Evolutionary conservation across 2,888 invertebrate genomes (phyloP).

Genomic region (Ischnura elegans): DNA sequence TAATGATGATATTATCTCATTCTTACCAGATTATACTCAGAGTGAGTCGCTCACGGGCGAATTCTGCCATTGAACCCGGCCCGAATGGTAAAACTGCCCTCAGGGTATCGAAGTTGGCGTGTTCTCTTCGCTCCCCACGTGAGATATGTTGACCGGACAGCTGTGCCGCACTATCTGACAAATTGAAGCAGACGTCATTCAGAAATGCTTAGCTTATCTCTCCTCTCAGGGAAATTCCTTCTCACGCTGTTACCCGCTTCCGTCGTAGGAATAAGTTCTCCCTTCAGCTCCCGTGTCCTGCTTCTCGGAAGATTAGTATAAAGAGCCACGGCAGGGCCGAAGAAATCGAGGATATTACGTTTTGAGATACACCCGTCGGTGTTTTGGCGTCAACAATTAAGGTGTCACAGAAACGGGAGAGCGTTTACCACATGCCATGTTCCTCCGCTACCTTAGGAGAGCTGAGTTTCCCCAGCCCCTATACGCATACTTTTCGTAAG

Average conservation of each 20-base stretch:
- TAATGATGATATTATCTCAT: no score
- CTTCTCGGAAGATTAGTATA: neutral
- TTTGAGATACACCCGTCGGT: neutral
- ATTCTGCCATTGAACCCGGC: no score
- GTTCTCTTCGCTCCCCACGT: neutral
- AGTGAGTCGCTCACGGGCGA: no score
- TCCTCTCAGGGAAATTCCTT: neutral
- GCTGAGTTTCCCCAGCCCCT: neutral
- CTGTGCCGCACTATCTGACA: conserved; percentile 26
- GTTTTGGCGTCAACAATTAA: conserved; percentile 17
- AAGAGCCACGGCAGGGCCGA: neutral
- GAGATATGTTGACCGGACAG: conserved; percentile 44
- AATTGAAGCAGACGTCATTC: conserved; percentile 35
- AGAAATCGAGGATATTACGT: neutral
- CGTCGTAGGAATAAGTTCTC: neutral
- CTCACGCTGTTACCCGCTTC: neutral
- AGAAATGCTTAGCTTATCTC: neutral
- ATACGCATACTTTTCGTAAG: no score
- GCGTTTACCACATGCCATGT: neutral
- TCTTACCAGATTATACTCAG: neutral
- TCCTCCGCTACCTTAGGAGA: neutral
- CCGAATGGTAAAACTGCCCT: no score
- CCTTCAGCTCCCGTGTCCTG: neutral
- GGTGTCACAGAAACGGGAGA: neutral
- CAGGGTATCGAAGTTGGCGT: no score